Evolutionary conservation across 2,797 vertebrate species (phyloP).

Genomic region (Rhinatrema bivittatum): DNA sequence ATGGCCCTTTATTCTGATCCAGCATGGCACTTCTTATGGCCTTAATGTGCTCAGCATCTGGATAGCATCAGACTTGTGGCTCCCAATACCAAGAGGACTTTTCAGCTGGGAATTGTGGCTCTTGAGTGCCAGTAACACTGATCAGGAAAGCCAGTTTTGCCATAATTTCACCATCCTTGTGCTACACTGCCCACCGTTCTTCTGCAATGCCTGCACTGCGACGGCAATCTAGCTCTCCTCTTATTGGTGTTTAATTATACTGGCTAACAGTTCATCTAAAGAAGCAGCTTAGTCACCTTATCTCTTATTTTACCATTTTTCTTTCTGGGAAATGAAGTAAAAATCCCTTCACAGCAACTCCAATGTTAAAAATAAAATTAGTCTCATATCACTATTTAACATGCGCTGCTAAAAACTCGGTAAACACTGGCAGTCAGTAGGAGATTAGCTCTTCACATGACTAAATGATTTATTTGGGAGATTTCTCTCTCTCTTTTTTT

Average conservation of each 20-base stretch:
- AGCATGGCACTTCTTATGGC: too few species aligned
- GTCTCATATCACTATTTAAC: slow-evolving; percentile 54
- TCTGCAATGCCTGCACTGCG: too few species aligned
- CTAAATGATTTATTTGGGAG: slow-evolving; percentile 60
- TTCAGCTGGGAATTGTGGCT: too few species aligned
- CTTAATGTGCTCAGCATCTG: too few species aligned
- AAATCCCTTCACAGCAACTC: slow-evolving; percentile 41
- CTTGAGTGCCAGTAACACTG: too few species aligned
- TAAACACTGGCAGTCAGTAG: slow-evolving; percentile 48
- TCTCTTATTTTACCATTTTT: slow-evolving; percentile 42
- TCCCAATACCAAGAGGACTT: too few species aligned
- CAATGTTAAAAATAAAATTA: slow-evolving; percentile 9
- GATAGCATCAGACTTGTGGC: too few species aligned
- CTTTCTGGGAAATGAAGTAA: slow-evolving; percentile 51
- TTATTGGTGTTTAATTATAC: slow-evolving; percentile 24
- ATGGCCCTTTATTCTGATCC: too few species aligned
- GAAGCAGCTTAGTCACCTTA: slow-evolving; percentile 31
- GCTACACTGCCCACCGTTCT: too few species aligned
- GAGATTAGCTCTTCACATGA: slow-evolving; percentile 55
- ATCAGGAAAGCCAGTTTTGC: too few species aligned
- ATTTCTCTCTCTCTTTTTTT: slow-evolving; percentile 17
- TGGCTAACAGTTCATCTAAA: slow-evolving; percentile 25
- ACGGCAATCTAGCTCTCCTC: too few species aligned
- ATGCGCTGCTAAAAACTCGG: slow-evolving; percentile 54
- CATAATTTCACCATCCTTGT: too few species aligned